Evolutionary conservation across 2,797 vertebrate genomes (phyloP).

Genomic region (Sebastiscus tertius): DNA sequence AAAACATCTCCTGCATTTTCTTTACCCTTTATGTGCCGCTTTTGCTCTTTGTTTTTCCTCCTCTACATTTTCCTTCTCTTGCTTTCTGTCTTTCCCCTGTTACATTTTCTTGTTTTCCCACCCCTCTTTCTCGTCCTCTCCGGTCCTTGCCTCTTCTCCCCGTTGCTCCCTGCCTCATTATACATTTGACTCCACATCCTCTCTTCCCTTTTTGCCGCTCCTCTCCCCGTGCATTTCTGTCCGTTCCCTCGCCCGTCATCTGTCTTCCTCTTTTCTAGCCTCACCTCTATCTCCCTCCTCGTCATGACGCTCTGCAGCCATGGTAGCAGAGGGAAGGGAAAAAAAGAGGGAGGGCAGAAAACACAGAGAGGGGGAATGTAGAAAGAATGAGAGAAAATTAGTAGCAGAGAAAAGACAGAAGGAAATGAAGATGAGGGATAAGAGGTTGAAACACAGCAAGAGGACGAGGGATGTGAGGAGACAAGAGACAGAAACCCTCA

Average conservation of each 20-base stretch:
- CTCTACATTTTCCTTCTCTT: constrained; percentile 7
- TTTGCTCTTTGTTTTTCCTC: constrained; percentile 18
- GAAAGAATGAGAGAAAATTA: background rate
- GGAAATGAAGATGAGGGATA: background rate
- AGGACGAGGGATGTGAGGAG: background rate
- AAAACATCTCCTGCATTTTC: constrained; percentile 69
- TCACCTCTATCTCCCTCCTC: constrained; percentile 19
- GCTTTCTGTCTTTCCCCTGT: constrained; percentile 6
- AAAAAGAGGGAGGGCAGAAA: background rate
- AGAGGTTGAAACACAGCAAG: background rate
- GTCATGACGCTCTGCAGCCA: constrained; percentile 37
- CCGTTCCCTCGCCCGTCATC: constrained; percentile 26
- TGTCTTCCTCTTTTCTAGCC: constrained; percentile 7
- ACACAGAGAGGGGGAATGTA: background rate
- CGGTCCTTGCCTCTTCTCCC: background rate
- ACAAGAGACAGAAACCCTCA: background rate
- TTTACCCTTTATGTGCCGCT: constrained; percentile 57
- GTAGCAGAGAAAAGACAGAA: background rate
- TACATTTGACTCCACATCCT: constrained; percentile 52
- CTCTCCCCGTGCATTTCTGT: constrained; percentile 14
- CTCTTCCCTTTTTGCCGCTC: constrained; percentile 4
- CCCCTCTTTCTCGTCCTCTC: constrained; percentile 9
- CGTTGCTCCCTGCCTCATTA: constrained; percentile 43
- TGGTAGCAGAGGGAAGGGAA: constrained; percentile 4
- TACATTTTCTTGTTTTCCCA: constrained; percentile 10